phyloP scores from a whole-genome alignment of 2,113 vertebrate species.

The Coptodon bakossiorum region DNA sequence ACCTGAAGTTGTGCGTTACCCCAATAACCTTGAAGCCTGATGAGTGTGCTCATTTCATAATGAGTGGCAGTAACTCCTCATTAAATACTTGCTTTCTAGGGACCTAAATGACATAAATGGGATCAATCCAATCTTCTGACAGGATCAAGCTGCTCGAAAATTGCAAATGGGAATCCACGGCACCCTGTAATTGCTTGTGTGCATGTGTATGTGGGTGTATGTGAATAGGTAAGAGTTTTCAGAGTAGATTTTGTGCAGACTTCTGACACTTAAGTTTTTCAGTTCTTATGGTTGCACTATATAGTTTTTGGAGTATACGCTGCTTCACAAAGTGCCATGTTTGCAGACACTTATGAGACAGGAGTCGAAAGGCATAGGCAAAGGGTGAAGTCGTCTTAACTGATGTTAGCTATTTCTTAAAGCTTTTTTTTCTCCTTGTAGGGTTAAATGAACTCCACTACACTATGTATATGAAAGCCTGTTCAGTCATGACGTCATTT shows the following conservation, averaged over 20 bases:
- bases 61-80: slow-evolving; percentile 43
- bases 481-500: background rate
- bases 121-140: slow-evolving; percentile 62
- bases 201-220: background rate
- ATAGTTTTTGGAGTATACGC: background rate
- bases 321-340: background rate
- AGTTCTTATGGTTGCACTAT: background rate
- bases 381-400: background rate
- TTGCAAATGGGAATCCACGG: slow-evolving; percentile 57
- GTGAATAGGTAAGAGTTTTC: background rate
- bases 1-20: background rate
- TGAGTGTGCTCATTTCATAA: slow-evolving; percentile 49
- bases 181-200: slow-evolving; percentile 24
- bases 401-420: background rate
- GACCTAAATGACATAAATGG: slow-evolving; percentile 56
- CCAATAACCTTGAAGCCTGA: slow-evolving; percentile 37
- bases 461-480: background rate
- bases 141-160: slow-evolving; percentile 55
- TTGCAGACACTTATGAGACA: background rate
- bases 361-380: background rate
- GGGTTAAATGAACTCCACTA: background rate
- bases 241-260: background rate
- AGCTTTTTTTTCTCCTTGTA: background rate
- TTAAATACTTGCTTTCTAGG: slow-evolving; percentile 55
- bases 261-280: background rate